phyloP scores from a whole-genome alignment of 2,888 invertebrate genomes.

The Teleogryllus oceanicus region DNA sequence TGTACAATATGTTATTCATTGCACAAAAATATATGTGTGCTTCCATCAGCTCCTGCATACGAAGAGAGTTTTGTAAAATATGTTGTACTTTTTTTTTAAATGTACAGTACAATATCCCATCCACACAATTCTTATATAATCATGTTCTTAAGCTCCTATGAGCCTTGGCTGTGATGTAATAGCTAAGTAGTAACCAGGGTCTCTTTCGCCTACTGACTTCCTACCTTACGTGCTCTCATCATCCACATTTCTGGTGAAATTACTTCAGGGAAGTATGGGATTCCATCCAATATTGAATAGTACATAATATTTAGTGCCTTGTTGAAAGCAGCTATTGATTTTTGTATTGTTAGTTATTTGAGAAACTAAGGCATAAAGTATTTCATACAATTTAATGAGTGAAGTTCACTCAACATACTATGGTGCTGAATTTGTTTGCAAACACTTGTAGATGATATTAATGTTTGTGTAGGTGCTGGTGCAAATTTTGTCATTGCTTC shows the following conservation, averaged over 20 bases:
- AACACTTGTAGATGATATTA: neutral
- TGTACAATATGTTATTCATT: too few species aligned
- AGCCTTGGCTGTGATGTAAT: slow-evolving; percentile 11
- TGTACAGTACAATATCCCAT: neutral
- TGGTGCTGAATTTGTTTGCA: neutral
- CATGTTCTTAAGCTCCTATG: neutral
- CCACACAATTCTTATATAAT: neutral
- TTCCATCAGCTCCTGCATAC: neutral
- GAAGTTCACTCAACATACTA: neutral
- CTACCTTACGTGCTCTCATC: too few species aligned
- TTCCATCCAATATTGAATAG: too few species aligned
- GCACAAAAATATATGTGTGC: neutral
- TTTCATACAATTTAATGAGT: too few species aligned
- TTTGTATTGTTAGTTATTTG: too few species aligned
- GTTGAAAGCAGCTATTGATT: too few species aligned
- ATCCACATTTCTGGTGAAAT: too few species aligned
- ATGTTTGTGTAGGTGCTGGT: neutral
- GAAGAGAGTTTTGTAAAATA: neutral
- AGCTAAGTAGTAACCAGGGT: neutral
- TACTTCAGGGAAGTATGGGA: too few species aligned
- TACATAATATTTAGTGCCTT: too few species aligned
- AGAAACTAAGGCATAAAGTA: too few species aligned
- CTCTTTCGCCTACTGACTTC: too few species aligned
- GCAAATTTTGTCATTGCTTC: neutral
- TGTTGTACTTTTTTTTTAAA: neutral